Evolutionary conservation across 2,797 vertebrate genomes (phyloP).

Genomic region (Staurois parvus): DNA sequence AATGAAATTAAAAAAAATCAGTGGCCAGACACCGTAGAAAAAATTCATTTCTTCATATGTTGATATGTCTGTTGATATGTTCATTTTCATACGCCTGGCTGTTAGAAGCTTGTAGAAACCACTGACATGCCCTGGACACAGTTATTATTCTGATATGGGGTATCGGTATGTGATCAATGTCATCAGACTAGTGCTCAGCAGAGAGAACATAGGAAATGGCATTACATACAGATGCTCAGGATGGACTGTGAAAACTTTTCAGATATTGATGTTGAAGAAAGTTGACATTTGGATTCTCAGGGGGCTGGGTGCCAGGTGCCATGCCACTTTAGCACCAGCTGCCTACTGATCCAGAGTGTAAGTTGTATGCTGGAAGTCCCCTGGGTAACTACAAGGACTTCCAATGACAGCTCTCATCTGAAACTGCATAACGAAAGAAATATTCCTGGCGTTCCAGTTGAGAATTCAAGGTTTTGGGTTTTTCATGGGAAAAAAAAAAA

Average conservation of each 20-base stretch:
- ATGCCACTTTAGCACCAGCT: constrained; percentile 33
- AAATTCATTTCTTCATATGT: too few relatives aligned
- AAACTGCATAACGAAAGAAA: constrained; percentile 20
- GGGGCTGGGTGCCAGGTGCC: constrained; percentile 34
- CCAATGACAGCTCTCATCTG: constrained; percentile 64
- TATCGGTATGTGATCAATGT: neutral
- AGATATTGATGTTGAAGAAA: neutral
- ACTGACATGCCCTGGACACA: too few relatives aligned
- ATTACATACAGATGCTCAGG: neutral
- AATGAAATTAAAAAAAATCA: too few relatives aligned
- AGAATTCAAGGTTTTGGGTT: neutral
- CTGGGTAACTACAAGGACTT: constrained; percentile 58
- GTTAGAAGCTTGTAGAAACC: too few relatives aligned
- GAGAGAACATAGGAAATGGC: neutral
- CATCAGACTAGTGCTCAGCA: neutral
- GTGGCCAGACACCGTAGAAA: too few relatives aligned
- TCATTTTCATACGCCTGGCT: too few relatives aligned
- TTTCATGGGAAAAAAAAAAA: neutral
- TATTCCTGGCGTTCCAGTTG: neutral
- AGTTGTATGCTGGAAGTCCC: constrained; percentile 56
- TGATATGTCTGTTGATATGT: too few relatives aligned
- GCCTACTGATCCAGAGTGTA: constrained; percentile 47
- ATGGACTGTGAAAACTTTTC: neutral
- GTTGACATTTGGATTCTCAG: constrained; percentile 38
- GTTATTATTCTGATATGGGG: too few relatives aligned